Conservation (phyloP, 2,888 invertebrate species). For the Acanthosepion lycidas region DNA sequence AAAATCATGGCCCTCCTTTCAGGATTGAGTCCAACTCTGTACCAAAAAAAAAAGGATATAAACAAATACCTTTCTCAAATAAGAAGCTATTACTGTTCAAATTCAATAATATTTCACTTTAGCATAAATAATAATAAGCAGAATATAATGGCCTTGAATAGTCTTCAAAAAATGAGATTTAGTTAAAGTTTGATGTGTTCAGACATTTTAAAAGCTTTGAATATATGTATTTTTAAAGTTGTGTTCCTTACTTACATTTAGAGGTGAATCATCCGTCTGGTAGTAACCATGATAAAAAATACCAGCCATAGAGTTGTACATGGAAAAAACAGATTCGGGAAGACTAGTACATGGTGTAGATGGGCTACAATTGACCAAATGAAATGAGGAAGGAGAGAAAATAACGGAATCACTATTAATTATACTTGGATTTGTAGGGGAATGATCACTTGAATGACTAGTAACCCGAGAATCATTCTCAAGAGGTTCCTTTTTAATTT, state of each 20-base stretch:
- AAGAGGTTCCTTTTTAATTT: not conserved
- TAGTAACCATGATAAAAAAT: not conserved
- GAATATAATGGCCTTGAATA: no score
- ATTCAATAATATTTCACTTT: no score
- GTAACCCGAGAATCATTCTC: not conserved
- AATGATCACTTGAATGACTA: not conserved
- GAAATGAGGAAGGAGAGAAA: slow-evolving; percentile 1
- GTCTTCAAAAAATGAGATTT: no score
- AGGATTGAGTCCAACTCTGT: no score
- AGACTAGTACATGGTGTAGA: not conserved
- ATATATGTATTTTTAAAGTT: not conserved
- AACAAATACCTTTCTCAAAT: no score
- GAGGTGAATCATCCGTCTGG: not conserved
- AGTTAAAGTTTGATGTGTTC: no score
- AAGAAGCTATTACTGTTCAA: no score
- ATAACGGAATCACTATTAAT: not conserved
- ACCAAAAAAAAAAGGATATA: no score
- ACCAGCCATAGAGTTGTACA: not conserved
- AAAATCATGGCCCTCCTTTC: no score
- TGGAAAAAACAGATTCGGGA: not conserved
- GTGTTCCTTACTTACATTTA: not conserved
- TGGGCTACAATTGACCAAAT: not conserved
- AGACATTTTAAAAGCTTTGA: no score
- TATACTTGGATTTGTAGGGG: not conserved
- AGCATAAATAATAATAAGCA: no score